A percentile compares a stretch with the other conserved stretches of the same genome.
These are phyloP conservation scores for Nycticorax nycticorax DNA, from an alignment of 2,113 vertebrate genomes.

Conservation along the genomic window DNA sequence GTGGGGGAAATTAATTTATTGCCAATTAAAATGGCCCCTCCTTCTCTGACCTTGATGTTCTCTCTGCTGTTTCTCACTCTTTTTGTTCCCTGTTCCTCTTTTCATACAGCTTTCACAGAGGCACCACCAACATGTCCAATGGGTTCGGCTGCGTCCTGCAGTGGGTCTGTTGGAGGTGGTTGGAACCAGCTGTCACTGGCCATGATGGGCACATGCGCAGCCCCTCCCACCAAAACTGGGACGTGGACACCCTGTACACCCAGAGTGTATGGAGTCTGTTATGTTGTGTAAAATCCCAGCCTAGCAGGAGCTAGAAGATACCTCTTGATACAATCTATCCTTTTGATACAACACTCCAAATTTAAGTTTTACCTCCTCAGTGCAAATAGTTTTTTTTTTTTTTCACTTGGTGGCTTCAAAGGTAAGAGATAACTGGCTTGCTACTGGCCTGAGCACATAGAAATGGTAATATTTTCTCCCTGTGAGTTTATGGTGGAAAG, in stretches of 20 bases:
- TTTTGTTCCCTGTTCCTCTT: background rate
- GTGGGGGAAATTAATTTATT: background rate
- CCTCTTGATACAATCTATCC: background rate
- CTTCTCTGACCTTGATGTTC: background rate
- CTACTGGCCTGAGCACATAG: background rate
- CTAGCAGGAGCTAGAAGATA: background rate
- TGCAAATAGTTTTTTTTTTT: background rate
- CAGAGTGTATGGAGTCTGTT: background rate
- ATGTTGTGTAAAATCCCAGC: background rate
- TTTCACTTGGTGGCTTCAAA: background rate
- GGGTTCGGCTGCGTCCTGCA: background rate
- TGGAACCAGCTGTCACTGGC: background rate
- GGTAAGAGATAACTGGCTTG: background rate
- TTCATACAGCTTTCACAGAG: background rate
- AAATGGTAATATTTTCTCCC: background rate
- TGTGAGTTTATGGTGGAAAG: background rate
- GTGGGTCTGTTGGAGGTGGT: background rate
- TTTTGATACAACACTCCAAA: background rate
- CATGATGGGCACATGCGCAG: accelerated
- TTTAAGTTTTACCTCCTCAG: background rate
- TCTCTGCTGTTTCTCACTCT: background rate
- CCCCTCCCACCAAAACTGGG: background rate
- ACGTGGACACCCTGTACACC: background rate
- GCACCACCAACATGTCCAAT: accelerated
- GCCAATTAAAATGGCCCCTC: background rate